Base-by-base conservation (phyloP, 2,797 vertebrate species). In the Champsocephalus gunnari region DNA sequence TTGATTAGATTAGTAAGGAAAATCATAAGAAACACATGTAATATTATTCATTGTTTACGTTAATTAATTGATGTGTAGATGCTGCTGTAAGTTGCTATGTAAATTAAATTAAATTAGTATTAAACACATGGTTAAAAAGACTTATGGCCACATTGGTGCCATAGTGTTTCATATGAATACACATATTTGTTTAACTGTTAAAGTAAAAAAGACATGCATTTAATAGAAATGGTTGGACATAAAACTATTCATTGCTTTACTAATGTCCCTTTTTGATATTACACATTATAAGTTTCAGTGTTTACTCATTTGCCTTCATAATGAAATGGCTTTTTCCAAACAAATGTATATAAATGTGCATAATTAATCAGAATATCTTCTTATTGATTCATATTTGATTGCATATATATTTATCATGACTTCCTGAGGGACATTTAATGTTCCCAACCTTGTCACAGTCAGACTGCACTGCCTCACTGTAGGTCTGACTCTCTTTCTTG, bases 401-500 rank as follows among this genome's bases (percentile, higher is more conserved):
- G 19, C 19, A 49, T 16, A 51, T 67, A 16, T 17, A 49, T 43
- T 64, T 43, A 65, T 69, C 14, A 65, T 3, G 5, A 34, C 11
- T 19, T 16, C 41, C 14, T 17, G 16, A 49, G 13, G 79, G 64
- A 71, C 17, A 48, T 83, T 72, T 48, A 53, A 77, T 60, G 19
- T 45, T 61, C 5, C 53, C 34, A 49, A 5, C 28, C 41, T 49
- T 74, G 71, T 73, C 64, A 56, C 48, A 66, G 41, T 57, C 34
- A 57, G 83, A 59, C 45, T 66, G 54, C 66, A 14, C 32, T 16
- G 60, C 34, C 59, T 69, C 50, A 69, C 49, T 82, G 24, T 38
- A 44, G 69, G 34, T 68, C 57, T 83, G 58, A 70, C 41, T 59
- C 54, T 71, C 61, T 66, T 71, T 80, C 65, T 76, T 14, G 60